These are phyloP conservation scores for Halocaridina rubra DNA, from an alignment of 2,888 invertebrate genomes.

Conservation along the genomic window DNA sequence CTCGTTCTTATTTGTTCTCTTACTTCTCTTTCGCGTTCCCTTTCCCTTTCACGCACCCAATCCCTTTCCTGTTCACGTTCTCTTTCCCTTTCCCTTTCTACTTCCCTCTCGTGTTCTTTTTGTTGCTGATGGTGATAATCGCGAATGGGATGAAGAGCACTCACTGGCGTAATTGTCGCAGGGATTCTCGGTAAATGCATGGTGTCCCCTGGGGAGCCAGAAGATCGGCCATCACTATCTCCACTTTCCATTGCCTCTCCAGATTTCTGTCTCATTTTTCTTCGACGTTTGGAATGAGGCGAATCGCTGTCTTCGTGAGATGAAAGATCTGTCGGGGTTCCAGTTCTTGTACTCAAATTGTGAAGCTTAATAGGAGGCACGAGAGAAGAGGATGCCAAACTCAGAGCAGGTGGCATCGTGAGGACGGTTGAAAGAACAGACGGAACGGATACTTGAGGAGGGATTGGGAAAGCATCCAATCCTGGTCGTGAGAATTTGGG, in stretches of 20 bases:
- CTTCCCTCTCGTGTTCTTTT: constrained; percentile 1
- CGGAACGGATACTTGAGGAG: constrained; percentile 21
- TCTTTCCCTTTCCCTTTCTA: neutral
- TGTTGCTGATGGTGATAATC: constrained; percentile 14
- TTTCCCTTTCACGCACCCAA: neutral
- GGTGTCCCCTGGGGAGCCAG: constrained; percentile 45
- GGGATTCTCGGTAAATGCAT: constrained; percentile 49
- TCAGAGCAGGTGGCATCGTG: constrained; percentile 57
- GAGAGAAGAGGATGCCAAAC: constrained; percentile 36
- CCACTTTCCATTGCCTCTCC: constrained; percentile 41
- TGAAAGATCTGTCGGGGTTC: neutral
- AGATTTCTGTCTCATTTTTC: constrained; percentile 28
- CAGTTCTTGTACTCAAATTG: neutral
- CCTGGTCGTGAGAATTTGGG: neutral
- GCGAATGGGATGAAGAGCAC: neutral
- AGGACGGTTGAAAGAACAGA: constrained; percentile 52
- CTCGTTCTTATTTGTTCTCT: constrained; percentile 2
- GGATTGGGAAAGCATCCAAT: neutral
- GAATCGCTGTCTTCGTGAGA: constrained; percentile 18
- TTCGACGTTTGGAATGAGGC: constrained; percentile 21
- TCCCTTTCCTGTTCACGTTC: neutral
- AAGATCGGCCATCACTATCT: constrained; percentile 41
- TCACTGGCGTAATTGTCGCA: constrained; percentile 54
- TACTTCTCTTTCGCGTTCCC: constrained; percentile 12
- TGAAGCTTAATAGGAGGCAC: constrained; percentile 20